Evolutionary conservation across 2,888 invertebrate species (phyloP), one percentile per base, ranked within the genome.

Genomic region (Hypercompe scribonia): DNA sequence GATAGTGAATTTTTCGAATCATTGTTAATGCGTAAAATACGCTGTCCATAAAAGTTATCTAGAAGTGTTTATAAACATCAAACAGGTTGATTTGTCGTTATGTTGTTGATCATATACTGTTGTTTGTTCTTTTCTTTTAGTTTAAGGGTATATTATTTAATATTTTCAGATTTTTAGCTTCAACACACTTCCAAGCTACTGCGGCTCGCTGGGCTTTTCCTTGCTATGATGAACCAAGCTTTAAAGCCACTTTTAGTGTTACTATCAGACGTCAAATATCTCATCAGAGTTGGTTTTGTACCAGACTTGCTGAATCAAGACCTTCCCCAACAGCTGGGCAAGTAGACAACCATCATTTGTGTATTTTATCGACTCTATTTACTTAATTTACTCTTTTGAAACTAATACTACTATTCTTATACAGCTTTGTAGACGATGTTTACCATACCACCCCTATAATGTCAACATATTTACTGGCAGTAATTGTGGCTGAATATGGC

Each of bases 181-280:
- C 97, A 0, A 97, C 97, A 0, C 97, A 97, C 84, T 97, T 97
- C 86, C 96, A 97, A 91, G 96, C 97, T 0, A 96, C 97, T 3
- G 92, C 97, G 74, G 97, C 97, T 0, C 96, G 98, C 36, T 94
- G 94, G 80, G 98, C 97, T 0, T 98, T 98, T 90, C 98, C 98
- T 36, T 97, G 97, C 84, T 98, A 98, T 84, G 98, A 98, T 86
- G 97, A 98, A 82, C 98, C 98, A 0, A 96, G 96, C 24, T 97
- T 97, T 87, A 98, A 98, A 87, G 97, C 98, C 0, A 97, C 96
- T 11, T 98, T 98, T 80, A 92, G 95, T 24, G 96, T 98, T 36
- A 96, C 95, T 74, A 96, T 98, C 78, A 96, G 96, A 50, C 96
- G 97, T 58, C 95, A 96, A 1, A 72, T 69, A 0, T 89, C 89